phyloP scores from a whole-genome alignment of 1,140 invertebrate species.

The Orussus abietinus region DNA sequence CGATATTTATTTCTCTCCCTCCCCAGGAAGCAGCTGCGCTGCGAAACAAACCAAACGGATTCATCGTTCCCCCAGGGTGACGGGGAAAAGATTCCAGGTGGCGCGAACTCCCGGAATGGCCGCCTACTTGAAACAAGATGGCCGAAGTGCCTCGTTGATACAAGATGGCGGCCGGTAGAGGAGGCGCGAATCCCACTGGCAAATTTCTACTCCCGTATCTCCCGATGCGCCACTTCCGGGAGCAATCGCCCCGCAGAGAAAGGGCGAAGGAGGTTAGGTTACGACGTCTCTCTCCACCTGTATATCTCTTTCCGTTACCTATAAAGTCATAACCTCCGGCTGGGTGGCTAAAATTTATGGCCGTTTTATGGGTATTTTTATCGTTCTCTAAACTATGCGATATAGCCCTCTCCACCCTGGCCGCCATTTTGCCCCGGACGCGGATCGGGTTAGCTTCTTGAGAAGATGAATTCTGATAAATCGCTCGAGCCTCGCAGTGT shows the following conservation, averaged over 20 bases:
- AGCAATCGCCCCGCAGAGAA: background rate
- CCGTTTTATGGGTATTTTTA: slow-evolving; percentile 44
- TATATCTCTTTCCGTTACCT: slow-evolving; percentile 11
- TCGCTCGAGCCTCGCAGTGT: slow-evolving; percentile 22
- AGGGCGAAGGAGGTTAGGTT: background rate
- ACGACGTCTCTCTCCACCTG: background rate
- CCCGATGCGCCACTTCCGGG: slow-evolving; percentile 4
- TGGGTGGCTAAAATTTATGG: slow-evolving; percentile 32
- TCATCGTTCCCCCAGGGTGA: no score
- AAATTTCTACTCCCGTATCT: no score
- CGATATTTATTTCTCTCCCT: background rate
- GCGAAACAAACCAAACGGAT: no score
- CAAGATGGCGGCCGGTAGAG: no score
- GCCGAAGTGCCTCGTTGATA: no score
- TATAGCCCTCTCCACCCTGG: slow-evolving; percentile 18
- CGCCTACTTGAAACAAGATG: no score
- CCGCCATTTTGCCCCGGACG: background rate
- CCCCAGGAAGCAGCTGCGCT: background rate
- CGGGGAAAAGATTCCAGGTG: no score
- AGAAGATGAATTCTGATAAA: slow-evolving; percentile 40
- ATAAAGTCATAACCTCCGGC: slow-evolving; percentile 34
- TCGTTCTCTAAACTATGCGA: slow-evolving; percentile 40
- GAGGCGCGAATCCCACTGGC: no score
- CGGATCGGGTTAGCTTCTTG: slow-evolving; percentile 21
- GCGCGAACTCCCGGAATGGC: no score